phyloP scores from a whole-genome alignment of 1,140 invertebrate genomes.

The Thaumetopoea pityocampa region DNA sequence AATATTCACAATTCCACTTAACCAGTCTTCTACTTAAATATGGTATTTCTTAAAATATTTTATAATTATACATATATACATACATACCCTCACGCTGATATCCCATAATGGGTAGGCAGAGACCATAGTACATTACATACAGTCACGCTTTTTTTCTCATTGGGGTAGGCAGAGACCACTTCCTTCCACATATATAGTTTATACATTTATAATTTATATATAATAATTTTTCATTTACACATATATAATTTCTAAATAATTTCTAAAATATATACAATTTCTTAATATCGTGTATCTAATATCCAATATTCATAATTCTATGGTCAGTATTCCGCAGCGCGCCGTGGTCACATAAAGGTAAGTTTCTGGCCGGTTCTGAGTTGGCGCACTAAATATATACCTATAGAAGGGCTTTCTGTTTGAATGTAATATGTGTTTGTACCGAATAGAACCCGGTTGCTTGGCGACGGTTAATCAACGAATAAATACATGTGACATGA shows the following conservation, averaged over 20 bases:
- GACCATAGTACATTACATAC: too few relatives aligned
- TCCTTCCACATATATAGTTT: too few relatives aligned
- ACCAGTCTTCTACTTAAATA: too few relatives aligned
- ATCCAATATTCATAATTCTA: slow-evolving; percentile 25
- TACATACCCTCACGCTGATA: too few relatives aligned
- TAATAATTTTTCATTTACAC: too few relatives aligned
- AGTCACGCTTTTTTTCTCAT: too few relatives aligned
- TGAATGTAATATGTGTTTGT: slow-evolving; percentile 19
- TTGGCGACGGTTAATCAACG: slow-evolving; percentile 13
- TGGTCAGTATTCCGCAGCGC: slow-evolving; percentile 20
- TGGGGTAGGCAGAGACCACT: too few relatives aligned
- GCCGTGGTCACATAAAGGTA: slow-evolving; percentile 27
- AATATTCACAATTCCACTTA: too few relatives aligned
- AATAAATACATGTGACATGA: slow-evolving; percentile 7
- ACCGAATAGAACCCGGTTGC: slow-evolving; percentile 17
- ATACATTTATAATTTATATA: too few relatives aligned
- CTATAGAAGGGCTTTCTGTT: slow-evolving; percentile 26
- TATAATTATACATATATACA: too few relatives aligned
- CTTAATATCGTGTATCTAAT: not conserved
- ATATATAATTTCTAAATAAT: slow-evolving; percentile 1
- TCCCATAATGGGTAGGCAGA: too few relatives aligned
- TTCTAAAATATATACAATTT: not conserved
- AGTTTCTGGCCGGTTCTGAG: slow-evolving; percentile 29
- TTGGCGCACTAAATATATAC: slow-evolving; percentile 22
- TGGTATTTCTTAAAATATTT: too few relatives aligned